Evolutionary conservation across 2,113 vertebrate genomes (phyloP).

Genomic region (Danionella cerebrum): DNA sequence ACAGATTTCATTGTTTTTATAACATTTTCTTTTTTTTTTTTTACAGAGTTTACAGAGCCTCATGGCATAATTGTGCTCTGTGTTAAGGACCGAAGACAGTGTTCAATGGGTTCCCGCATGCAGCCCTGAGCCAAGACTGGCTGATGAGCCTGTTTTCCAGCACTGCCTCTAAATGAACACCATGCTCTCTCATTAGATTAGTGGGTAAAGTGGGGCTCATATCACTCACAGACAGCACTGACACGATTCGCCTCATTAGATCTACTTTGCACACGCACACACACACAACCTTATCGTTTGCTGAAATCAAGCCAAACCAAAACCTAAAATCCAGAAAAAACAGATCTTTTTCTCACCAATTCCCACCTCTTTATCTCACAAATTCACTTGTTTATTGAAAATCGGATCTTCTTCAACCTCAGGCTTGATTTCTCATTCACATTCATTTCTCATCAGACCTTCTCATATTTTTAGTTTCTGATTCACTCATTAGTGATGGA

Average conservation of each 20-base stretch:
- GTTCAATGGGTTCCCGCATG: not conserved
- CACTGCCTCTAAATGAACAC: not conserved
- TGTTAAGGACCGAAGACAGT: not conserved
- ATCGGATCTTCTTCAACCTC: not conserved
- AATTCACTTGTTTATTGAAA: too few relatives aligned
- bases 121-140: not conserved
- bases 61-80: not conserved
- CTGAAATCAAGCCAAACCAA: not conserved
- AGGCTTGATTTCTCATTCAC: not conserved
- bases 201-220: not conserved
- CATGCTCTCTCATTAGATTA: conserved; percentile 11
- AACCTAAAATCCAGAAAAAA: not conserved
- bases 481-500: conserved; percentile 1
- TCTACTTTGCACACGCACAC: not conserved
- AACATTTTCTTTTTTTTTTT: too few relatives aligned
- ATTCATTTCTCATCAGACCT: not conserved
- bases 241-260: not conserved
- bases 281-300: not conserved
- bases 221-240: not conserved
- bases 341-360: not conserved
- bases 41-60: not conserved
- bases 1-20: too few relatives aligned
- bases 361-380: not conserved
- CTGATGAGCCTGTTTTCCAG: conserved; percentile 1
- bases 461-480: not conserved